phyloP scores from a whole-genome alignment of 2,797 vertebrate genomes.

The Sorex maritimensis region DNA sequence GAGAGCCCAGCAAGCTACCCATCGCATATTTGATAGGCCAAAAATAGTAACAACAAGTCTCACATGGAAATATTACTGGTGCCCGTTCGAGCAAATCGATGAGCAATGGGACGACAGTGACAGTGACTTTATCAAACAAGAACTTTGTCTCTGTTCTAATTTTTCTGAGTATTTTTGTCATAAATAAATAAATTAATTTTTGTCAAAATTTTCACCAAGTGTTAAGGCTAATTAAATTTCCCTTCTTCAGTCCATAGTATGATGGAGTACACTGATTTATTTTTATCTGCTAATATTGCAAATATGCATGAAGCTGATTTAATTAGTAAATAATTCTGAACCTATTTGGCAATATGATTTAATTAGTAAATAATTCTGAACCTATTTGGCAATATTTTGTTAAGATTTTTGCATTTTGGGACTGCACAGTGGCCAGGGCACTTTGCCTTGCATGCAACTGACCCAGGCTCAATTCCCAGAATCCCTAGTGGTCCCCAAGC shows the following conservation, averaged over 20 bases:
- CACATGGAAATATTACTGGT: no score
- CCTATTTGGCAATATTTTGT: slow-evolving; percentile 37
- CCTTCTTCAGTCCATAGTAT: not conserved
- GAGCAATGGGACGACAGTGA: no score
- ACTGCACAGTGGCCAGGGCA: no score
- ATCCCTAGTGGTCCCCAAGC: no score
- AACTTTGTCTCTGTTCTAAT: not conserved
- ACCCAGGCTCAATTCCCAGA: no score
- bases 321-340: not conserved
- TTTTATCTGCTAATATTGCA: slow-evolving; percentile 21
- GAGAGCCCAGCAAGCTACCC: no score
- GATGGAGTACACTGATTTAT: slow-evolving; percentile 18
- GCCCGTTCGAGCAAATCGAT: no score
- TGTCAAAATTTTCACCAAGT: not conserved
- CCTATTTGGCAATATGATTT: no score
- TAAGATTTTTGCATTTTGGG: not conserved
- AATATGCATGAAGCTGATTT: no score
- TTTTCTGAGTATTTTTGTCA: not conserved
- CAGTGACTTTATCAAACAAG: slow-evolving; percentile 8
- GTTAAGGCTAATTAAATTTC: not conserved
- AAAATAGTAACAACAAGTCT: no score
- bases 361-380: not conserved
- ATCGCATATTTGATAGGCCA: no score
- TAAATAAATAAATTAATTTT: not conserved
- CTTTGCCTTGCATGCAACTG: no score